Percentiles rank a stretch among this genome's conserved stretches.
Conservation (phyloP, 2,888 invertebrate genomes). For the Ceraclea dissimilis region DNA sequence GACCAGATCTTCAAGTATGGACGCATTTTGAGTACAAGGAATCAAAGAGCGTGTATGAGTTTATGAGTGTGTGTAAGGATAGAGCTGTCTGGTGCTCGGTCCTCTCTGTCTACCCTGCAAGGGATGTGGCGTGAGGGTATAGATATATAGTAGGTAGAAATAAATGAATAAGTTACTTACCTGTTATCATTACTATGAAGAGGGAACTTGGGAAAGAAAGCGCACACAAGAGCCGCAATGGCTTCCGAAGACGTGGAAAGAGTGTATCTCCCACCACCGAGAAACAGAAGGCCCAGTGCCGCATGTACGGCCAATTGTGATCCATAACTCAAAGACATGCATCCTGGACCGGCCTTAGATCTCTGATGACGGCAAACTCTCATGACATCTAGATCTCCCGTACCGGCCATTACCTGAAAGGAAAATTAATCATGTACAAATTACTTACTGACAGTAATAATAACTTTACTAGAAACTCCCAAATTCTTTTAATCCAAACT, state of each 20-base stretch:
- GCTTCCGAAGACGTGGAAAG: slow-evolving; percentile 75
- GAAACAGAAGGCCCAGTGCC: slow-evolving; percentile 85
- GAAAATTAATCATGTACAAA: slow-evolving; percentile 22
- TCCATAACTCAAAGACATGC: slow-evolving; percentile 74
- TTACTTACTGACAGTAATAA: background rate
- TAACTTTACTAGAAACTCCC: no score
- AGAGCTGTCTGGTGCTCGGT: no score
- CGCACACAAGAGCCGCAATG: slow-evolving; percentile 83
- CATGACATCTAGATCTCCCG: slow-evolving; percentile 78
- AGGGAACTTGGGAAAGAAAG: slow-evolving; percentile 96
- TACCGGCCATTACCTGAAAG: slow-evolving; percentile 82
- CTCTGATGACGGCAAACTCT: slow-evolving; percentile 80
- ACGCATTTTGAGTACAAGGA: no score
- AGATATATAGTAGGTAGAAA: no score
- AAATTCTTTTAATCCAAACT: no score
- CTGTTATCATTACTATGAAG: slow-evolving; percentile 94
- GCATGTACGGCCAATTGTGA: slow-evolving; percentile 94
- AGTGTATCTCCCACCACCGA: slow-evolving; percentile 88
- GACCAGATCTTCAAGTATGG: no score
- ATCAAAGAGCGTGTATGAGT: no score
- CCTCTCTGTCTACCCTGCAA: no score
- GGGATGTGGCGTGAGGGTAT: no score
- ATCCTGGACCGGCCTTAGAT: slow-evolving; percentile 65
- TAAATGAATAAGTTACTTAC: no score
- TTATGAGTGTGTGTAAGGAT: no score